phyloP scores from a whole-genome alignment of 2,888 invertebrate genomes.

The Julus scandinavius region DNA sequence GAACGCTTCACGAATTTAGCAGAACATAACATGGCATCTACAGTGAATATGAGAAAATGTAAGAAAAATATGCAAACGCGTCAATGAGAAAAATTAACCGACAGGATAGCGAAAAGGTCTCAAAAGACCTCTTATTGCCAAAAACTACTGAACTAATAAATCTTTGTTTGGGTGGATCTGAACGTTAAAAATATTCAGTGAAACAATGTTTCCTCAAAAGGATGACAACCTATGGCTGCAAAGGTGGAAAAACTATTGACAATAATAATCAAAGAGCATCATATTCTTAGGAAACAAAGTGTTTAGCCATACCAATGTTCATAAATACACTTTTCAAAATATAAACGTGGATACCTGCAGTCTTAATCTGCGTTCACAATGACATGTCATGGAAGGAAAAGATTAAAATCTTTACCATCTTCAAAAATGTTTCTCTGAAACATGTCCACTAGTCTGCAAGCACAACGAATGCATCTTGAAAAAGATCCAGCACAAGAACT shows the following conservation, averaged over 20 bases:
- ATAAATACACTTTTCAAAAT: neutral
- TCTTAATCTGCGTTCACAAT: neutral
- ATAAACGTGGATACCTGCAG: neutral
- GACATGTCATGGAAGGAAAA: no score
- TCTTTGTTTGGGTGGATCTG: neutral
- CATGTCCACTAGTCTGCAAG: no score
- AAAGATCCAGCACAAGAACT: no score
- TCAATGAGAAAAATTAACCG: no score
- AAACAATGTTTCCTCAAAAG: neutral
- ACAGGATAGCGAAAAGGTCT: no score
- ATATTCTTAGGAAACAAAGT: neutral
- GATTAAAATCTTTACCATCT: no score
- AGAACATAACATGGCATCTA: neutral
- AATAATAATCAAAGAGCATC: neutral
- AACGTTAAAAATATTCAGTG: neutral
- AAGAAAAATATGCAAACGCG: no score
- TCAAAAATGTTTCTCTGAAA: no score
- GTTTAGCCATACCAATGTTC: neutral
- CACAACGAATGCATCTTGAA: no score
- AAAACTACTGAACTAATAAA: no score
- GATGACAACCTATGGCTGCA: neutral
- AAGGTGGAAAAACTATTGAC: neutral
- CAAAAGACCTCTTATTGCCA: no score
- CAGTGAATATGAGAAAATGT: neutral
- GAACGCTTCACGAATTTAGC: neutral